phyloP scores from a whole-genome alignment of 2,113 vertebrate genomes.

The Gobio gobio region DNA sequence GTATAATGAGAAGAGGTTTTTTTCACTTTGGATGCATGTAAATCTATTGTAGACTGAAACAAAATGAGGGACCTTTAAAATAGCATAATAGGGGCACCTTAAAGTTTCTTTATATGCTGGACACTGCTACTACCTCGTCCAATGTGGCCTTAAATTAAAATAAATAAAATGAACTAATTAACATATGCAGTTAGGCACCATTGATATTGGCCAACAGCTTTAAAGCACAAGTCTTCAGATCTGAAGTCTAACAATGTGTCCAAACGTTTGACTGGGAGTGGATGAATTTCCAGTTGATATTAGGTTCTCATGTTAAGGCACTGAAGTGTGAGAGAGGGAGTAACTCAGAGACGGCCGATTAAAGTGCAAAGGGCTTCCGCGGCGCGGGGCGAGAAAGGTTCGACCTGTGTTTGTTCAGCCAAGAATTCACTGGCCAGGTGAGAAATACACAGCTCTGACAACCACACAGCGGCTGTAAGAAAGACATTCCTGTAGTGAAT shows the following conservation, averaged over 20 bases:
- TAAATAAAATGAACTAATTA: too few species aligned
- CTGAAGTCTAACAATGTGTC: neutral
- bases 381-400: constrained; percentile 44
- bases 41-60: too few species aligned
- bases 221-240: too few species aligned
- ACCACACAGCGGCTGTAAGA: constrained; percentile 30
- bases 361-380: constrained; percentile 51
- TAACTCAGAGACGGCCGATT: constrained; percentile 2
- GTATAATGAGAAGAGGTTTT: too few species aligned
- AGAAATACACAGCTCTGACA: constrained; percentile 55
- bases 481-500: constrained; percentile 64
- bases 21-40: too few species aligned
- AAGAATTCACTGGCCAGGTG: constrained; percentile 65
- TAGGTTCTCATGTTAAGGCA: constrained; percentile 1
- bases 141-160: too few species aligned
- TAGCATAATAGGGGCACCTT: too few species aligned
- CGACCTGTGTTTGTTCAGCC: constrained; percentile 57
- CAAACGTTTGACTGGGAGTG: neutral
- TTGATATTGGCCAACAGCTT: too few species aligned
- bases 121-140: too few species aligned
- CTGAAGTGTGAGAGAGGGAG: neutral
- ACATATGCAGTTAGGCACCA: too few species aligned
- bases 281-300: neutral
- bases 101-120: too few species aligned
- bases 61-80: too few species aligned